Evolutionary conservation across 2,113 vertebrate genomes (phyloP).

Genomic region (Hyaena hyaena): DNA sequence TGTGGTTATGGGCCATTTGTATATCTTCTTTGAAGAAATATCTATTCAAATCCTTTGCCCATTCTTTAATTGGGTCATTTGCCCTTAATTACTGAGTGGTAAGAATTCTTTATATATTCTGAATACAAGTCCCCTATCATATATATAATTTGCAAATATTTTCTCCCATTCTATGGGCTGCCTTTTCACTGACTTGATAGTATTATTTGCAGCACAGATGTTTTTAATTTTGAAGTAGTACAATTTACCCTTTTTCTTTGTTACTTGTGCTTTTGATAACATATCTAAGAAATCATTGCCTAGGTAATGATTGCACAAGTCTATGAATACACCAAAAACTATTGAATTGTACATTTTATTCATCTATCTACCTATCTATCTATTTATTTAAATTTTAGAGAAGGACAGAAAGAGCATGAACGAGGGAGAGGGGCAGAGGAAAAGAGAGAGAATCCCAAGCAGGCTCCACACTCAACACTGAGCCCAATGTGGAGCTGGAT

Average conservation of each 20-base stretch:
- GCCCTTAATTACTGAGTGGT: slow-evolving; percentile 5
- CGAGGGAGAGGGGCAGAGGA: too few relatives aligned
- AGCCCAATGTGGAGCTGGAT: too few relatives aligned
- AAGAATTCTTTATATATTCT: slow-evolving; percentile 30
- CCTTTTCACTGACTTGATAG: not conserved
- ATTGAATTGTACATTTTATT: not conserved
- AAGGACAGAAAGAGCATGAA: too few relatives aligned
- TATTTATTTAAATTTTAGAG: too few relatives aligned
- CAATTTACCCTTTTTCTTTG: slow-evolving; percentile 7
- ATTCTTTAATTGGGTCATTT: slow-evolving; percentile 21
- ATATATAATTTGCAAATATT: slow-evolving; percentile 23
- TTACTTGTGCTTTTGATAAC: not conserved
- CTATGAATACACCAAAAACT: slow-evolving; percentile 9
- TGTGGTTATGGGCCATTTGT: not conserved
- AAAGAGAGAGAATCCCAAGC: too few relatives aligned
- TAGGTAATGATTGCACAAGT: not conserved
- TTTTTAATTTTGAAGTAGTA: slow-evolving; percentile 3
- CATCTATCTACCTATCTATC: too few relatives aligned
- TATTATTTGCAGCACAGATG: not conserved
- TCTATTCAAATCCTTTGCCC: not conserved
- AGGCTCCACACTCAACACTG: too few relatives aligned
- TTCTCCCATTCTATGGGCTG: not conserved
- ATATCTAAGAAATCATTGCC: slow-evolving; percentile 22
- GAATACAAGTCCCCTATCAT: slow-evolving; percentile 13
- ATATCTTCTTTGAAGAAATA: slow-evolving; percentile 33